A percentile compares a stretch with the other conserved stretches of the same genome.
These are phyloP conservation scores for Amblyopsis rosae DNA, from an alignment of 2,113 vertebrate species.

Conservation along the genomic window DNA sequence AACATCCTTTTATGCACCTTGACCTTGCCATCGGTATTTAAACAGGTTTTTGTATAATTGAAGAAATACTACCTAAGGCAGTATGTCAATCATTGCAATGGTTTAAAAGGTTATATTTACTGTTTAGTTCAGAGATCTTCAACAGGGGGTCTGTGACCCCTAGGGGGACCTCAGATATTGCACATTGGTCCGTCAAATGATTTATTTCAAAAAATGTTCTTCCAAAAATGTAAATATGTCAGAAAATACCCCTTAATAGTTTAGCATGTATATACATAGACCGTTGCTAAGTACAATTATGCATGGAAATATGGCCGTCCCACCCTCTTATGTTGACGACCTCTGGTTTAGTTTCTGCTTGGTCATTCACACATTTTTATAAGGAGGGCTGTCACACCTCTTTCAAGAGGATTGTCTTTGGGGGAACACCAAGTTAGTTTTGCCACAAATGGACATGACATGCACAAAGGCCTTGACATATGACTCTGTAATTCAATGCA, in stretches of 20 bases:
- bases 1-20: too few species aligned
- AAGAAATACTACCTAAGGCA: not conserved
- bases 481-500: constrained; percentile 63
- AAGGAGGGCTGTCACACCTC: not conserved
- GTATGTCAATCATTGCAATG: not conserved
- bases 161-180: not conserved
- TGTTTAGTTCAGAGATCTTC: not conserved
- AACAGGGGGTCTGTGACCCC: too few species aligned
- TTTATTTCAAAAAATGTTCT: too few species aligned
- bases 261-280: too few species aligned
- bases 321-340: too few species aligned
- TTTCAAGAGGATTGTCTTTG: constrained; percentile 26
- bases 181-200: too few species aligned
- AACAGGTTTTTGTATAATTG: not conserved
- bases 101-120: not conserved
- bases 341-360: not conserved
- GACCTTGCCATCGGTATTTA: not conserved
- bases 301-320: too few species aligned
- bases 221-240: too few species aligned
- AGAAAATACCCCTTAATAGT: too few species aligned
- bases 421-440: constrained; percentile 20
- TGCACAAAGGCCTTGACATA: constrained; percentile 65
- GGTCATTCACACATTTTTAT: not conserved
- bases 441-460: constrained; percentile 57
- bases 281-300: too few species aligned